Percentiles rank a stretch among this genome's conserved stretches.
These are phyloP conservation scores for Brachionus rubens DNA, from an alignment of 1,140 invertebrate genomes.

Conservation along the genomic window DNA sequence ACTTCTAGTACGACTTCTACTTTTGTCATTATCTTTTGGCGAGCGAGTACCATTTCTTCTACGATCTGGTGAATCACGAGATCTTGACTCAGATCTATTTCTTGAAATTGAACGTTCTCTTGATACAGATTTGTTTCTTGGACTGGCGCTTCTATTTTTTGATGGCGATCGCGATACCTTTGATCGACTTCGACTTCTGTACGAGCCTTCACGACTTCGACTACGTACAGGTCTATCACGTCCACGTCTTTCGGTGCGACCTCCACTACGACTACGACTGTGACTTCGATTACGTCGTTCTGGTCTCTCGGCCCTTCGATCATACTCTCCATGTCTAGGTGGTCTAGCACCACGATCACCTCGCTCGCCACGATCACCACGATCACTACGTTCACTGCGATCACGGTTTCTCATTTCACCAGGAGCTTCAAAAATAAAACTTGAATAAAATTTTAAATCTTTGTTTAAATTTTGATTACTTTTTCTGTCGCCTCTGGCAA, in stretches of 20 bases:
- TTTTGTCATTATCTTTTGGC: constrained; percentile 28
- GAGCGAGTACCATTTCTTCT: background rate
- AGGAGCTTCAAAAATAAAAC: background rate
- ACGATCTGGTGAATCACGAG: constrained; percentile 1
- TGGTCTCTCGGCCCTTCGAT: background rate
- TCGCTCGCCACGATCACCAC: too few species aligned
- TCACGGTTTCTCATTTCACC: constrained; percentile 41
- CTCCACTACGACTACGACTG: constrained; percentile 31
- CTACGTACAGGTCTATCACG: background rate
- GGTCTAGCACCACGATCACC: background rate
- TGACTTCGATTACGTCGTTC: background rate
- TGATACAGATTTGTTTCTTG: constrained; percentile 31
- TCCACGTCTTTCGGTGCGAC: background rate
- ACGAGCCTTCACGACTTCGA: constrained; percentile 15
- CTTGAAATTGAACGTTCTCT: constrained; percentile 12
- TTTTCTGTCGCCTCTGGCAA: constrained; percentile 64
- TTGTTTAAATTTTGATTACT: constrained; percentile 56
- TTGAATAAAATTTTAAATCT: background rate
- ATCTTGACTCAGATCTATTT: constrained; percentile 14
- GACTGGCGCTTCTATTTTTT: constrained; percentile 8
- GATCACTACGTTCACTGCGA: background rate
- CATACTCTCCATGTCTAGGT: too few species aligned
- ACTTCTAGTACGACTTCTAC: constrained; percentile 10
- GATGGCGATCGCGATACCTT: background rate
- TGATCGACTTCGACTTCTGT: background rate